Conservation (phyloP, 2,888 invertebrate species). For the Ophraella communa region DNA sequence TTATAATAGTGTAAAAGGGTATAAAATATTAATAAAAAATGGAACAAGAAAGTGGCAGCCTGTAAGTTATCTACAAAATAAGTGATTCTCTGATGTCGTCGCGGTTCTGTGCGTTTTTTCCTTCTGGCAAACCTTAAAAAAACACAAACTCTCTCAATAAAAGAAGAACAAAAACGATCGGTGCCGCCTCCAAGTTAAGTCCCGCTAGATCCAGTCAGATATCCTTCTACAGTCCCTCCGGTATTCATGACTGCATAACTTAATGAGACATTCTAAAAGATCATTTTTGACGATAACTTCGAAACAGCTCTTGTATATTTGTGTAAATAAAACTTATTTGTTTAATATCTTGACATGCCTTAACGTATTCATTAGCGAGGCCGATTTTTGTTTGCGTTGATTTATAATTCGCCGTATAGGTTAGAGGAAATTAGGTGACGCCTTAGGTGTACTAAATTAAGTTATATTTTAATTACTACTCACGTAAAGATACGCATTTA, state of each 20-base stretch:
- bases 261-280: slow-evolving; percentile 33
- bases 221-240: slow-evolving; percentile 22
- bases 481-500: no score
- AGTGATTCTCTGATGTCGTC: no score
- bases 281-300: slow-evolving; percentile 26
- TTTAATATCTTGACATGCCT: background rate
- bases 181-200: slow-evolving; percentile 9
- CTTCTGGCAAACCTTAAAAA: slow-evolving; percentile 2
- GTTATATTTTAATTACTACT: background rate
- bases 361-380: background rate
- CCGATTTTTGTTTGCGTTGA: background rate
- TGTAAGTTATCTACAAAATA: background rate
- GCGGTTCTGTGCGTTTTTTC: background rate
- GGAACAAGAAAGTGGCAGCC: background rate
- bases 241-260: slow-evolving; percentile 36
- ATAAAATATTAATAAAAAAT: no score
- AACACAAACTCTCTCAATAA: background rate
- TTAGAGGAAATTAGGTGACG: background rate
- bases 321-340: slow-evolving; percentile 23
- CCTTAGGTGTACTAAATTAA: background rate
- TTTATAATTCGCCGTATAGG: background rate
- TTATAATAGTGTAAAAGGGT: no score
- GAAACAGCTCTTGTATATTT: slow-evolving; percentile 14
- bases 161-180: background rate
- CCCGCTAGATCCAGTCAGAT: slow-evolving; percentile 6